phyloP scores from a whole-genome alignment of 2,113 vertebrate species.

The Suricata suricatta region DNA sequence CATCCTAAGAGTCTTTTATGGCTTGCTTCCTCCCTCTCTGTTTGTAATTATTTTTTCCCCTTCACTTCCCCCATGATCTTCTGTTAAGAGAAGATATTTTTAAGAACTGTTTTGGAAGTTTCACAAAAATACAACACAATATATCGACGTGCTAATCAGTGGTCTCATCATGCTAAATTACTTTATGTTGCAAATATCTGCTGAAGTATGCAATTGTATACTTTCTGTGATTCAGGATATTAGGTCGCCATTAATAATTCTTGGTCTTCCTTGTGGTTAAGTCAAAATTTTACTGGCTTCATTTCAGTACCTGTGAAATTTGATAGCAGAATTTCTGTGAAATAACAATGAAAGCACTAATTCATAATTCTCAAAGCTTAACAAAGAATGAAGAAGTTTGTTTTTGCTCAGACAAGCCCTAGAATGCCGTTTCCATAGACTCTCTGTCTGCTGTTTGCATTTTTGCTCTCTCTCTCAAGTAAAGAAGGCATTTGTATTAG shows the following conservation, averaged over 20 bases:
- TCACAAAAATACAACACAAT: conserved; percentile 37
- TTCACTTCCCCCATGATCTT: too few relatives aligned
- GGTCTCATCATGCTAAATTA: conserved; percentile 42
- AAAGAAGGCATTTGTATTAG: conserved; percentile 49
- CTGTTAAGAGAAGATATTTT: conserved; percentile 9
- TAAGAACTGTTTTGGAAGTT: not conserved
- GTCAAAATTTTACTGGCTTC: conserved; percentile 39
- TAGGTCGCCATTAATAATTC: conserved; percentile 21
- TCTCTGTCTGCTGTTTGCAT: conserved; percentile 35
- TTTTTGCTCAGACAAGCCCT: conserved; percentile 41
- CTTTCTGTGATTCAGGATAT: conserved; percentile 11
- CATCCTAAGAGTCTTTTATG: too few relatives aligned
- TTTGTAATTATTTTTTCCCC: too few relatives aligned
- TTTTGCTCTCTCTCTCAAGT: conserved; percentile 51
- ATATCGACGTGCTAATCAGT: not conserved
- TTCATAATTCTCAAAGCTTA: conserved; percentile 44
- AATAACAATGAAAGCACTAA: not conserved
- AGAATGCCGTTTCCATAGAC: conserved; percentile 30
- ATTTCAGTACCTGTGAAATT: conserved; percentile 26
- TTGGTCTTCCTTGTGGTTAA: conserved; percentile 41
- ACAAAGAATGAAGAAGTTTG: not conserved
- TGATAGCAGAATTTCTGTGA: conserved; percentile 26
- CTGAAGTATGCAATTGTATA: conserved; percentile 20
- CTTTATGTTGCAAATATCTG: conserved; percentile 50
- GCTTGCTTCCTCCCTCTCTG: too few relatives aligned